Conservation (phyloP, 1,140 invertebrate genomes). For the Drosophila leontia region DNA sequence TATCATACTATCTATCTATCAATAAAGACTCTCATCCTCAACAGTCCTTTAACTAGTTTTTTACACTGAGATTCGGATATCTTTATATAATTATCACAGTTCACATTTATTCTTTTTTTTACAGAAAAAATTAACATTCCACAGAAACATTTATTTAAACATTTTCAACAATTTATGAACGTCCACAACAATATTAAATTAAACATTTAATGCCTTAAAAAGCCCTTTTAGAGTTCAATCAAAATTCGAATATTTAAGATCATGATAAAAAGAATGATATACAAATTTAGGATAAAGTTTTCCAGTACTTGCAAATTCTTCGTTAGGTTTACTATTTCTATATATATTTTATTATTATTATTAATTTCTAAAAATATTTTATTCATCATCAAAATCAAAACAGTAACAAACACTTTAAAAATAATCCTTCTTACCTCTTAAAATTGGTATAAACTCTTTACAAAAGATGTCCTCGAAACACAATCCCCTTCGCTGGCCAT, state of each 20-base stretch:
- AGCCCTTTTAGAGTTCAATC: neutral
- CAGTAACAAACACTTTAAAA: neutral
- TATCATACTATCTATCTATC: too few relatives aligned
- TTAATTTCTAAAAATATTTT: too few relatives aligned
- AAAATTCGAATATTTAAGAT: neutral
- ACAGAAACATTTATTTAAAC: neutral
- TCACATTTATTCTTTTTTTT: too few relatives aligned
- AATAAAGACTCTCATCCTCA: too few relatives aligned
- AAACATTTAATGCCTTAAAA: neutral
- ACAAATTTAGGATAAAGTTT: neutral
- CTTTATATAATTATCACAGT: too few relatives aligned
- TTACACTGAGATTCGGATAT: too few relatives aligned
- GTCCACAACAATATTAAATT: neutral
- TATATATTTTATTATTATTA: too few relatives aligned
- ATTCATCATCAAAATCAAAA: neutral
- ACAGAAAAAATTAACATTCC: too few relatives aligned
- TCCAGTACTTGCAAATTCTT: neutral
- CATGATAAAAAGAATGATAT: neutral
- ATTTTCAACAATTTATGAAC: neutral
- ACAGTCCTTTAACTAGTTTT: too few relatives aligned
- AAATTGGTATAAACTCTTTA: neutral
- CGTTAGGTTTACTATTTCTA: too few relatives aligned
- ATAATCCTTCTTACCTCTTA: neutral
- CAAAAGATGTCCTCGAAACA: neutral
- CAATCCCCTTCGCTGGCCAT: constrained; percentile 5